Conservation (phyloP, 2,888 invertebrate species). For the Rotaria macrura region DNA sequence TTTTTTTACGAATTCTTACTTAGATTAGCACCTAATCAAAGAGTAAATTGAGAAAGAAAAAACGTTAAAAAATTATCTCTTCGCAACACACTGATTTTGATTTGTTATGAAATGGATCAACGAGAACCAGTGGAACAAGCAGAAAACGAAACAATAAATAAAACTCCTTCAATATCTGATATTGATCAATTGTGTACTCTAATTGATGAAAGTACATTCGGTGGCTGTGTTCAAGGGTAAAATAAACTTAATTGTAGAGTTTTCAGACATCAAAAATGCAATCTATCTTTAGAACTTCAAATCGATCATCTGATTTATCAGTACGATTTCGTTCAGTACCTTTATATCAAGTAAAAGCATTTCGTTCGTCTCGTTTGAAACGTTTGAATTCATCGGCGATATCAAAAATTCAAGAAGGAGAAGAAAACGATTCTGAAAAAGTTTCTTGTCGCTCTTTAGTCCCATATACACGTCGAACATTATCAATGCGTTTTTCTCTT, state of each 20-base stretch:
- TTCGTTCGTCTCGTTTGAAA: background rate
- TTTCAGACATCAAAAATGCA: too few relatives aligned
- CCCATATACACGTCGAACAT: constrained; percentile 12
- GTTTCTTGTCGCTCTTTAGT: background rate
- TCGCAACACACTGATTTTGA: background rate
- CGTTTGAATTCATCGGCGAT: background rate
- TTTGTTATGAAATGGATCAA: constrained; percentile 15
- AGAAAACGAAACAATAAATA: background rate
- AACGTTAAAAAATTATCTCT: too few relatives aligned
- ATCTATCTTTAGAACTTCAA: background rate
- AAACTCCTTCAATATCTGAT: background rate
- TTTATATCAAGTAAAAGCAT: background rate
- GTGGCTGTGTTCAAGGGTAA: background rate
- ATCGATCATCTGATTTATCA: background rate
- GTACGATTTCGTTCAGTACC: background rate
- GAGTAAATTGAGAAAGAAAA: too few relatives aligned
- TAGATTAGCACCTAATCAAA: background rate
- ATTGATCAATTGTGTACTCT: background rate
- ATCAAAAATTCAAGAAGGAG: background rate
- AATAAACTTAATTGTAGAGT: background rate
- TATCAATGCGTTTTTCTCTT: background rate
- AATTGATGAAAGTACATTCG: constrained; percentile 9
- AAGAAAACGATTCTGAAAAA: background rate
- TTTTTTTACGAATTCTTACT: background rate
- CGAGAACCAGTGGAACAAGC: background rate